These are phyloP conservation scores for Drosophila sechellia DNA, from an alignment of 1,140 invertebrate genomes.

Conservation along the genomic window DNA sequence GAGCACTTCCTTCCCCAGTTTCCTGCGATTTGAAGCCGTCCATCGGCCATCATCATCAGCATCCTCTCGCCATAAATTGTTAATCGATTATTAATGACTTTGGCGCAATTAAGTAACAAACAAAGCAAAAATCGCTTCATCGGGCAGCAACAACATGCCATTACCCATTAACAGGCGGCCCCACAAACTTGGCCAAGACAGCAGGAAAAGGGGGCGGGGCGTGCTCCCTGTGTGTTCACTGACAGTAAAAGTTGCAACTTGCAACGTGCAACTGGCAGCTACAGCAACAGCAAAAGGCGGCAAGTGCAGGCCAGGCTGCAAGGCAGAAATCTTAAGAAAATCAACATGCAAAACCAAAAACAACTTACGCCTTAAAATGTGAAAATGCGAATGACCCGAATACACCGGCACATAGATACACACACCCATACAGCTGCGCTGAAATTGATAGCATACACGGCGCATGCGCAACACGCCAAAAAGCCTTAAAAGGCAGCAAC, in stretches of 20 bases:
- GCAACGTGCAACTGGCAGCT: constrained; percentile 16
- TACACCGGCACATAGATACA: constrained; percentile 47
- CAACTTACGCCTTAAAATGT: constrained; percentile 76
- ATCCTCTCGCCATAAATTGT: constrained; percentile 44
- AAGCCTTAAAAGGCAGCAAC: constrained; percentile 54
- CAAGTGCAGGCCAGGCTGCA: constrained; percentile 23
- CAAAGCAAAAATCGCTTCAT: constrained; percentile 63
- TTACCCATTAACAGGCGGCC: constrained; percentile 52
- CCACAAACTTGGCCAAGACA: constrained; percentile 37
- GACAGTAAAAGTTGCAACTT: constrained; percentile 71
- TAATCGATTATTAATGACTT: constrained; percentile 83
- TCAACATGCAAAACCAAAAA: constrained; percentile 60
- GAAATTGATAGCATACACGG: constrained; percentile 66
- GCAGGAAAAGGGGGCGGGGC: constrained; percentile 13
- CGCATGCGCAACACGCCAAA: constrained; percentile 72
- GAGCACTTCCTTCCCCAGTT: constrained; percentile 22
- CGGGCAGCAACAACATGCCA: constrained; percentile 46
- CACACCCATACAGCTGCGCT: constrained; percentile 23
- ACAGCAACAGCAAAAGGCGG: constrained; percentile 27
- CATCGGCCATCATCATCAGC: constrained; percentile 5
- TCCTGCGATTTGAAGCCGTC: constrained; percentile 10
- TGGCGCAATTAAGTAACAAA: constrained; percentile 78
- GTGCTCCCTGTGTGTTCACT: constrained; percentile 15
- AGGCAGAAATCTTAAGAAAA: constrained; percentile 50
- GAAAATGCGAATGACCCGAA: constrained; percentile 82